Evolutionary conservation across 2,797 vertebrate genomes (phyloP), one percentile per base, ranked within the genome.

Genomic region (Sibirionetta formosa): DNA sequence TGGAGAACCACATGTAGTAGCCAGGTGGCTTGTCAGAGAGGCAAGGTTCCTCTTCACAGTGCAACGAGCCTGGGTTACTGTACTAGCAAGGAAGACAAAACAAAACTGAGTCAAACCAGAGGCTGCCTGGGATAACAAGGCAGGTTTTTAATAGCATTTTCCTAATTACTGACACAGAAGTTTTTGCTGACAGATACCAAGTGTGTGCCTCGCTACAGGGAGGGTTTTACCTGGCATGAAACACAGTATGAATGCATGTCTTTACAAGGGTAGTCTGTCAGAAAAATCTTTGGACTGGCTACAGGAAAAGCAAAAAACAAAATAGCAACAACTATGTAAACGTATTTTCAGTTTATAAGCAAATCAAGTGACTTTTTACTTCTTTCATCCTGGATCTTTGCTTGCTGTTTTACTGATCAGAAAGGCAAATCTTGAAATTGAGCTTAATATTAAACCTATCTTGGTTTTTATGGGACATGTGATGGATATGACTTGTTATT

Each of bases 101-200:
- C 2, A 76, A 76, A 79, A 88, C 13, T 22, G 90, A 95, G 57
- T 58, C 84, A 85, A 79, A 75, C 95, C 91, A 95, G 91, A 89
- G 97, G 91, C 94, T 69, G 92, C 66, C 61, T 68, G 89, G 82
- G 95, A 94, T 96, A 94, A 96, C 61, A 82, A 88, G 85, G 80
- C 78, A 85, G 89, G 80, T 81, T 92, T 94, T 96, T 97, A 97
- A 97, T 88, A 95, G 95, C 82, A 84, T 82, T 92, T 94, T 92
- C 94, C 88, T 96, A 97, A 96, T 96, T 96, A 96, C 84, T 72
- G 86, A 91, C 93, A 95, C 88, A 90, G 51, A 88, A 53, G 65
- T 36, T 94, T 97, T 82, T 96, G 95, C 96, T 97, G 96, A 96
- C 94, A 96, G 97, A 95, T 90, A 92, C 57, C 68, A 87, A 94